Evolutionary conservation across 2,797 vertebrate species (phyloP).

Genomic region (Rhinichthys osculus): DNA sequence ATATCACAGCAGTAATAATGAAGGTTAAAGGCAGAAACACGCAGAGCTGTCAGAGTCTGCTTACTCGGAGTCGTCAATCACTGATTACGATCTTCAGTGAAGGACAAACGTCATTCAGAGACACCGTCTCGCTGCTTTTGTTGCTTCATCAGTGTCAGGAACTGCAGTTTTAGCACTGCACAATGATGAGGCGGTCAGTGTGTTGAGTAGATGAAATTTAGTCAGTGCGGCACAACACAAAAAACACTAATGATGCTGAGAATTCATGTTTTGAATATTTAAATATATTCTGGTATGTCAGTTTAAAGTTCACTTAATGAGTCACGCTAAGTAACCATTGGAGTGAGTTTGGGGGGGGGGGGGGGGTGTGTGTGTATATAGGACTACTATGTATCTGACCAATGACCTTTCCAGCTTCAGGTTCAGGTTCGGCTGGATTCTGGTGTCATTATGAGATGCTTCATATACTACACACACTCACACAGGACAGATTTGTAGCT

Average conservation of each 20-base stretch:
- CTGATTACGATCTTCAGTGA: conserved; percentile 28
- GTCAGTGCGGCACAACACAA: background rate
- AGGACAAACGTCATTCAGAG: conserved; percentile 14
- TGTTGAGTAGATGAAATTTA: background rate
- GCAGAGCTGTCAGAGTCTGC: background rate
- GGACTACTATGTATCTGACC: background rate
- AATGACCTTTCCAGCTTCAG: background rate
- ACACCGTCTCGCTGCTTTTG: background rate
- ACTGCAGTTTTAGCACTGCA: background rate
- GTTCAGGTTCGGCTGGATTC: too few species aligned
- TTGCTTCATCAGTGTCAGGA: conserved; percentile 1
- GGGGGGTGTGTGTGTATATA: too few species aligned
- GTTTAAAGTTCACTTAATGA: background rate
- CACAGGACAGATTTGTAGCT: background rate
- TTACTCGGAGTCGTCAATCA: conserved; percentile 8
- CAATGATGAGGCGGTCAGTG: background rate
- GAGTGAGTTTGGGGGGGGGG: background rate
- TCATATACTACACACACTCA: background rate
- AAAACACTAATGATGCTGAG: background rate
- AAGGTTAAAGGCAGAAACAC: conserved; percentile 10
- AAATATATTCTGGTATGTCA: background rate
- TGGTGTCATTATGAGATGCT: too few species aligned
- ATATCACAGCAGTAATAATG: conserved; percentile 10
- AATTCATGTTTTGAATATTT: background rate
- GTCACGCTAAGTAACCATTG: background rate